Conservation (phyloP, 2,888 invertebrate species). For the Phorcus lineatus region DNA sequence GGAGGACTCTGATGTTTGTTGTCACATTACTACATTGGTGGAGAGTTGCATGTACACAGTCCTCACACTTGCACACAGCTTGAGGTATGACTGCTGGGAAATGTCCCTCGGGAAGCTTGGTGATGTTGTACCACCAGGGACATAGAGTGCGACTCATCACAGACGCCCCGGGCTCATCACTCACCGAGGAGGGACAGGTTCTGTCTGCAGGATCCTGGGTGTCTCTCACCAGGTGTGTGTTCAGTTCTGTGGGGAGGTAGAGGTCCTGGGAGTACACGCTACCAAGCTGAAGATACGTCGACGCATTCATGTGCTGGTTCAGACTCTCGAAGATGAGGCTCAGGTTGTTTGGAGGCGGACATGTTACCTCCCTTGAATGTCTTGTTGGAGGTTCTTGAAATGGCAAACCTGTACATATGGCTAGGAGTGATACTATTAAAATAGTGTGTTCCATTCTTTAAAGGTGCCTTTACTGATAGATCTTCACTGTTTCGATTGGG, state of each 20-base stretch:
- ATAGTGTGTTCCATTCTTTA: too few species aligned
- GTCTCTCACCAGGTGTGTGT: neutral
- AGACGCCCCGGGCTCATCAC: neutral
- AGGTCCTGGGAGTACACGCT: neutral
- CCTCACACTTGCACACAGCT: neutral
- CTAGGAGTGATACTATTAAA: too few species aligned
- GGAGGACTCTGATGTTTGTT: neutral
- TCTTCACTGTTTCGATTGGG: too few species aligned
- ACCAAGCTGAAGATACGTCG: neutral
- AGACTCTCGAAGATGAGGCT: neutral
- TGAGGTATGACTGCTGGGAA: neutral
- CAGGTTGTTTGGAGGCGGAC: neutral
- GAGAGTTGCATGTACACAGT: neutral
- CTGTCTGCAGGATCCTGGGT: neutral
- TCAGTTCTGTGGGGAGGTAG: neutral
- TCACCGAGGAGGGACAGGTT: neutral
- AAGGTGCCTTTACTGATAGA: too few species aligned
- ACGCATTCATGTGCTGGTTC: neutral
- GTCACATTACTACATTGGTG: neutral
- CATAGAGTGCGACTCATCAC: neutral
- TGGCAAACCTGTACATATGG: too few species aligned
- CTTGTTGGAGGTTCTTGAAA: neutral
- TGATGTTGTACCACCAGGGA: slow-evolving; percentile 2
- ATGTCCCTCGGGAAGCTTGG: neutral
- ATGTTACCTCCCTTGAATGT: neutral